Evolutionary conservation across 2,888 invertebrate species (phyloP).

Genomic region (Polia nebulosa): DNA sequence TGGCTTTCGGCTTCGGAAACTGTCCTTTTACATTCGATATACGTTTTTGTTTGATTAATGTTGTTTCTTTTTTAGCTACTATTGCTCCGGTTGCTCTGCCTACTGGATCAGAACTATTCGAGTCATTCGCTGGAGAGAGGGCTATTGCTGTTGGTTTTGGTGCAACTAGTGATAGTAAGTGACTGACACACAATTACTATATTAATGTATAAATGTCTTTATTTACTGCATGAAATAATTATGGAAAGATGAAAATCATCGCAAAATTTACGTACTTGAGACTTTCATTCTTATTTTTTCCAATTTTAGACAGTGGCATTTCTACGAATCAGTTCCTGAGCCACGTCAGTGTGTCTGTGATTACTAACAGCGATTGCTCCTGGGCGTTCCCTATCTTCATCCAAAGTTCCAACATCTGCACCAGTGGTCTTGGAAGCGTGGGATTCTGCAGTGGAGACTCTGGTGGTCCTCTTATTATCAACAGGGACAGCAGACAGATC

Average conservation of each 20-base stretch:
- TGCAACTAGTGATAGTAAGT: constrained; percentile 69
- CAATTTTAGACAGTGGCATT: constrained; percentile 65
- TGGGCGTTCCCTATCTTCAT: constrained; percentile 69
- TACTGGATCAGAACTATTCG: constrained; percentile 56
- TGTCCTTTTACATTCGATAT: too few relatives aligned
- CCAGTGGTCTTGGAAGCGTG: constrained; percentile 70
- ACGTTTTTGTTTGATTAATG: too few relatives aligned
- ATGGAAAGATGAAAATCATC: too few relatives aligned
- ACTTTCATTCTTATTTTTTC: background rate
- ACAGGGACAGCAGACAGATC: constrained; percentile 59
- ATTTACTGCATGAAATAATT: too few relatives aligned
- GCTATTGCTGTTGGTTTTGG: constrained; percentile 72
- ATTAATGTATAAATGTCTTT: too few relatives aligned
- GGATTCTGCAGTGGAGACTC: constrained; percentile 80
- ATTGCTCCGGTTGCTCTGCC: constrained; percentile 72
- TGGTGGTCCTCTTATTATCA: constrained; percentile 78
- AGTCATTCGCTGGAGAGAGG: constrained; percentile 65
- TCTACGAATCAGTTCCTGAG: constrained; percentile 62
- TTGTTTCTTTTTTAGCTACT: constrained; percentile 64
- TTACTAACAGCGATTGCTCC: constrained; percentile 73
- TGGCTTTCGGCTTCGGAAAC: too few relatives aligned
- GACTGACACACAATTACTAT: too few relatives aligned
- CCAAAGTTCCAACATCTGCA: constrained; percentile 75
- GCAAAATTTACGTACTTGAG: background rate
- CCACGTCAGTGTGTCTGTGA: constrained; percentile 71